Conservation (phyloP, 2,888 invertebrate genomes). For the Polyommatus iphigenia region DNA sequence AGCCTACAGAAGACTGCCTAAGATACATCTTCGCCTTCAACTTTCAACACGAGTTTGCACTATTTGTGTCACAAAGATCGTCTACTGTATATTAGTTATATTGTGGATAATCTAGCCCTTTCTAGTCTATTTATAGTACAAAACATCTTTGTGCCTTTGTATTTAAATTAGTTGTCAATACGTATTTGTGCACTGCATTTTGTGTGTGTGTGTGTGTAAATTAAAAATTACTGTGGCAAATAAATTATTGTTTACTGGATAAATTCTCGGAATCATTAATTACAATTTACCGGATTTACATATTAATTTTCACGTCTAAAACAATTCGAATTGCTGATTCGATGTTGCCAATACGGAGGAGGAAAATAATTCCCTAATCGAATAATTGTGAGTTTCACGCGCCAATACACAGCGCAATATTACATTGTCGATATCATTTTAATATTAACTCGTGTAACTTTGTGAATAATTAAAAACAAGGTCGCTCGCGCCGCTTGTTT, state of each 20-base stretch:
- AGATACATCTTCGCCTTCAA: no score
- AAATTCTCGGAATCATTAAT: not conserved
- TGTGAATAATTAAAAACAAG: not conserved
- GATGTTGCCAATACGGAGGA: not conserved
- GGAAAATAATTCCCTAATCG: not conserved
- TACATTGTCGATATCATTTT: not conserved
- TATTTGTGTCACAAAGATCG: not conserved
- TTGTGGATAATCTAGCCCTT: not conserved
- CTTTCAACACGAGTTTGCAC: not conserved
- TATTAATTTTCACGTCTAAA: constrained; percentile 6
- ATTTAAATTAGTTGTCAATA: not conserved
- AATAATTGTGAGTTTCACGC: not conserved
- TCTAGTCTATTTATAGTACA: not conserved
- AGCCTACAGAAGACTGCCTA: no score
- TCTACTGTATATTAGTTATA: not conserved
- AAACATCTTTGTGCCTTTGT: not conserved
- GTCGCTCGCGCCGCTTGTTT: constrained; percentile 9
- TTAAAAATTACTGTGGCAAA: not conserved
- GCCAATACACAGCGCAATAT: not conserved
- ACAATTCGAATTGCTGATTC: not conserved
- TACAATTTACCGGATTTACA: not conserved
- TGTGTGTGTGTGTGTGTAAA: no score
- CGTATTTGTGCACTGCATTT: not conserved
- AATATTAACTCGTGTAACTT: constrained; percentile 2
- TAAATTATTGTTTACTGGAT: not conserved